Base-by-base conservation (phyloP, 2,797 vertebrate species). In the Poeciliopsis gracilis region DNA sequence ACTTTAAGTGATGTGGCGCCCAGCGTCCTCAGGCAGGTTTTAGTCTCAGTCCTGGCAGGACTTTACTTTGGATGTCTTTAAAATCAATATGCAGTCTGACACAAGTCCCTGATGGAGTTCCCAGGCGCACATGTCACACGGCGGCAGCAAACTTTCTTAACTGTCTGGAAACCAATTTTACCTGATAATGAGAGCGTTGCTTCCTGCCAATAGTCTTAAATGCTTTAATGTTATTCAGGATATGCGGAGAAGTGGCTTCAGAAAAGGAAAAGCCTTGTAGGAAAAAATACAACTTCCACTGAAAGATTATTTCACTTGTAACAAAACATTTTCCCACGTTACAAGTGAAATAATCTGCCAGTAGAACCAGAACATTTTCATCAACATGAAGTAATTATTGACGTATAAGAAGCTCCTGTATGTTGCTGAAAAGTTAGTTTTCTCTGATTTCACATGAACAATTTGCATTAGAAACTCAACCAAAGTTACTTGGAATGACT, bases 71-170 rank as follows among this genome's bases (percentile, higher is more conserved):
- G 59, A 77, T 73, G 47, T 75, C 75, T 80, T 81, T 63, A 77
- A 83, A 79, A 85, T 79, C 77, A 79, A 78, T 80, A 49, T 69
- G 71, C 73, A 82, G 73, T 63, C 77, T 80, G 85, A 73, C 69
- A 78, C n/a, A 53, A 73, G 67, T 77, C 78, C 23, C 73, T 38
- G 82, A 61, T 77, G 66, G 2, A 49, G 69, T 13, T 78, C 81
- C 76, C 77, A 70, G 46, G 76, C 73, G 79, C 38, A 36, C 63
- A 11, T 82, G 69, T 80, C 46, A 16, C 41, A 13, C 33, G 23
- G 43, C 69, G n/a, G 72, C 38, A 45, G 47, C 55, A 78, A 75
- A 36, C 73, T 61, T 74, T 47, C 16, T 49, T 36, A 45, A 69
- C 81, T 76, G 73, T 61, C 83, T 66, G 82, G 30, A 75, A 78